phyloP scores from a whole-genome alignment of 1,140 invertebrate species.

The Chironomus tepperi region DNA sequence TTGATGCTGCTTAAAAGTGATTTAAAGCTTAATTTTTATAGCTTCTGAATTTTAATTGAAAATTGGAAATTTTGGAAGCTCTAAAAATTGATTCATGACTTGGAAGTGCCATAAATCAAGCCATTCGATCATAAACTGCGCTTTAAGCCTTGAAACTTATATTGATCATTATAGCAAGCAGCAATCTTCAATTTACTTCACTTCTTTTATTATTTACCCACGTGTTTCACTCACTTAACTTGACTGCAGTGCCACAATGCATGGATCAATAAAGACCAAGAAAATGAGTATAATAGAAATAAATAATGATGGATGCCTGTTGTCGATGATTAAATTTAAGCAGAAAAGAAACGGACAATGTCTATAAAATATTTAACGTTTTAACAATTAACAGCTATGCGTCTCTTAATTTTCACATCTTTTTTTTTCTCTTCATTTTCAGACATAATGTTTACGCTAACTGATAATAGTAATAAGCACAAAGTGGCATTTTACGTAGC shows the following conservation, averaged over 20 bases:
- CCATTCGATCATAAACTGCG: too few relatives aligned
- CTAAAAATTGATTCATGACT: too few relatives aligned
- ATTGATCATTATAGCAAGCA: too few relatives aligned
- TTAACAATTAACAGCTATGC: neutral
- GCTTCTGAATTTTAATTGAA: too few relatives aligned
- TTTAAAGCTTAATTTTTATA: too few relatives aligned
- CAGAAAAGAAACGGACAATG: neutral
- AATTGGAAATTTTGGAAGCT: too few relatives aligned
- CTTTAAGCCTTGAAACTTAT: too few relatives aligned
- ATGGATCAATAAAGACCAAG: neutral
- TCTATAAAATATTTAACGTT: neutral
- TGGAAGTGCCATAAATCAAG: too few relatives aligned
- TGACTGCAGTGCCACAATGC: neutral
- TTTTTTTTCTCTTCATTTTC: neutral
- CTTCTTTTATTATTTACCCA: neutral
- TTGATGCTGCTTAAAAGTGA: too few relatives aligned
- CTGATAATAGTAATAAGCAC: neutral
- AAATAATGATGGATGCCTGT: neutral
- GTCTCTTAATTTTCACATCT: too few relatives aligned
- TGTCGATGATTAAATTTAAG: neutral
- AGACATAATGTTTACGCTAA: neutral
- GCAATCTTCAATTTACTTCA: too few relatives aligned
- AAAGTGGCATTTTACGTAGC: constrained; percentile 6
- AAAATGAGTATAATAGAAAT: neutral
- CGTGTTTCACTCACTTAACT: neutral